A percentile compares a stretch with the other conserved stretches of the same genome.
These are phyloP conservation scores for Girardinus metallicus DNA, from an alignment of 2,797 vertebrate species.

Conservation along the genomic window DNA sequence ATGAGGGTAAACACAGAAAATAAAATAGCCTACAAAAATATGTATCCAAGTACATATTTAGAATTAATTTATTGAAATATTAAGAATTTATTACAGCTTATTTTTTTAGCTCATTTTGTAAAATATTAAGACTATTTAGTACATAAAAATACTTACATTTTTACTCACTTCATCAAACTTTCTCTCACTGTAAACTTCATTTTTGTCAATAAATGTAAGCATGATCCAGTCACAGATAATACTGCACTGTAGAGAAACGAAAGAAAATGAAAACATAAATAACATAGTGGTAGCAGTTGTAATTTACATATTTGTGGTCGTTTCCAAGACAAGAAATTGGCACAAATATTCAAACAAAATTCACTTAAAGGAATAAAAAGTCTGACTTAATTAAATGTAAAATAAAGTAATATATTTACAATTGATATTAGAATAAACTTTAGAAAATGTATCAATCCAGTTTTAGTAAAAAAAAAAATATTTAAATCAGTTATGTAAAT, in stretches of 20 bases:
- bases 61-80: background rate
- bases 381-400: no score
- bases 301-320: background rate
- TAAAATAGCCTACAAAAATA: background rate
- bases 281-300: background rate
- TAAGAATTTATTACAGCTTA: background rate
- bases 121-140: background rate
- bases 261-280: background rate
- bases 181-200: slow-evolving; percentile 88
- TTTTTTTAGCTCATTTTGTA: background rate
- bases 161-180: slow-evolving; percentile 90
- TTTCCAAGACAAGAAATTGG: background rate
- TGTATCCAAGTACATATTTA: background rate
- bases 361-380: no score
- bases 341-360: background rate
- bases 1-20: background rate
- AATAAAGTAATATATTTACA: no score
- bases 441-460: background rate
- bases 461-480: background rate
- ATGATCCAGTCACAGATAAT: slow-evolving; percentile 95
- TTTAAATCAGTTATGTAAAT: no score
- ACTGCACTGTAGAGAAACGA: slow-evolving; percentile 80
- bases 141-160: background rate
- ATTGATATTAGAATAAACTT: background rate
- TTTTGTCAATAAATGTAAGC: slow-evolving; percentile 93